Conservation (phyloP, 23 tunicate species). For the Ciona savignyi region DNA sequence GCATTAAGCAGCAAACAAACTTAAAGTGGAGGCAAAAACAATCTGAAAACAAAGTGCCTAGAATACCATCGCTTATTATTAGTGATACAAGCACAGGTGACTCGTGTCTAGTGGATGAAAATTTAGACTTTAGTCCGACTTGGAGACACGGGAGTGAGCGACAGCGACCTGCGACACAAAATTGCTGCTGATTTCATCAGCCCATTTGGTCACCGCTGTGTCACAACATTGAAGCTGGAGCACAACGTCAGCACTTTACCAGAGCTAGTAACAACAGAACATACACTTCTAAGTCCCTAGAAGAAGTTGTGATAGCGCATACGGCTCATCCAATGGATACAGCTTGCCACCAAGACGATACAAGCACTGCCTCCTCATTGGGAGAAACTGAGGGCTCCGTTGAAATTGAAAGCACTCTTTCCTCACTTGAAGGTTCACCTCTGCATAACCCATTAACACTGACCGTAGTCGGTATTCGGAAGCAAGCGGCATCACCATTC, state of each 20-base stretch:
- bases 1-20: not conserved
- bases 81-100: not conserved
- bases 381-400: not conserved
- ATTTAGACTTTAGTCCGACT: not conserved
- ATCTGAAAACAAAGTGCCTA: not conserved
- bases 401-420: slow-evolving; percentile 2
- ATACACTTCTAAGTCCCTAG: slow-evolving; percentile 25
- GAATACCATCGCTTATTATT: not conserved
- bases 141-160: not conserved
- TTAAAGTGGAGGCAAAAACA: not conserved
- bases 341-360: not conserved
- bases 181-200: not conserved
- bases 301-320: slow-evolving; percentile 82
- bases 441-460: slow-evolving; percentile 6
- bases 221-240: not conserved
- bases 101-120: not conserved
- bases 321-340: slow-evolving; percentile 70
- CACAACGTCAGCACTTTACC: not conserved
- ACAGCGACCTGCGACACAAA: not conserved
- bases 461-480: slow-evolving; percentile 2
- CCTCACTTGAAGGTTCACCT: slow-evolving; percentile 8
- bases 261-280: slow-evolving; percentile 3
- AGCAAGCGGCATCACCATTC: slow-evolving; percentile 16
- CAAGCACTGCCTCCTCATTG: slow-evolving; percentile 6
- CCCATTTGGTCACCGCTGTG: not conserved